Percentiles rank a stretch among this genome's conserved stretches.
phyloP scores from a whole-genome alignment of 2,797 vertebrate genomes.

The Typhlichthys subterraneus region DNA sequence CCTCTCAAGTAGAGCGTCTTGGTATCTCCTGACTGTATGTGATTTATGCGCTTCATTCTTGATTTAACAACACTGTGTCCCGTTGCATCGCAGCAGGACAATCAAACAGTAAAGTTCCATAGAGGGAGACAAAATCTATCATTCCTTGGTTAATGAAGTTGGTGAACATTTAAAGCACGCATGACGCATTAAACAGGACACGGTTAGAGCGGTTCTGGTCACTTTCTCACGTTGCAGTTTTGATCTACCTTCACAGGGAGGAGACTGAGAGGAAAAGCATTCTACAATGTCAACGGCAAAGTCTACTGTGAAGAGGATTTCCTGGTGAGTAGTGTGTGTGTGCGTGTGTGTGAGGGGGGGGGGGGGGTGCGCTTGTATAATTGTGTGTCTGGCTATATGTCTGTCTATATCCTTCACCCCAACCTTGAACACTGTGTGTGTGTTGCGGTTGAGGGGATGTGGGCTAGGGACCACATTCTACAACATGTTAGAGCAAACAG shows the following conservation, averaged over 20 bases:
- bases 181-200: background rate
- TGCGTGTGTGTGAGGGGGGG: conserved; percentile 1
- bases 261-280: conserved; percentile 94
- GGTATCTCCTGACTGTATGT: too few species aligned
- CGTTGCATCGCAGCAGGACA: too few species aligned
- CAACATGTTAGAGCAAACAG: conserved; percentile 57
- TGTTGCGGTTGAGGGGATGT: conserved; percentile 1
- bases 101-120: too few species aligned
- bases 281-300: conserved; percentile 97
- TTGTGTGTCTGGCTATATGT: too few species aligned
- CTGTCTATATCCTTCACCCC: background rate
- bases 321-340: conserved; percentile 82
- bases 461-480: conserved; percentile 38
- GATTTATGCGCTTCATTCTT: too few species aligned
- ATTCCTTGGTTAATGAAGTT: too few species aligned
- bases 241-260: conserved; percentile 78
- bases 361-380: conserved; percentile 6
- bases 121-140: too few species aligned
- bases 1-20: too few species aligned
- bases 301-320: conserved; percentile 99
- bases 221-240: background rate
- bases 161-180: background rate
- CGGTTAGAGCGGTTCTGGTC: background rate
- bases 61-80: too few species aligned
- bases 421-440: conserved; percentile 69